Base-by-base conservation (phyloP, 1,140 invertebrate genomes). In the Homarus americanus region DNA sequence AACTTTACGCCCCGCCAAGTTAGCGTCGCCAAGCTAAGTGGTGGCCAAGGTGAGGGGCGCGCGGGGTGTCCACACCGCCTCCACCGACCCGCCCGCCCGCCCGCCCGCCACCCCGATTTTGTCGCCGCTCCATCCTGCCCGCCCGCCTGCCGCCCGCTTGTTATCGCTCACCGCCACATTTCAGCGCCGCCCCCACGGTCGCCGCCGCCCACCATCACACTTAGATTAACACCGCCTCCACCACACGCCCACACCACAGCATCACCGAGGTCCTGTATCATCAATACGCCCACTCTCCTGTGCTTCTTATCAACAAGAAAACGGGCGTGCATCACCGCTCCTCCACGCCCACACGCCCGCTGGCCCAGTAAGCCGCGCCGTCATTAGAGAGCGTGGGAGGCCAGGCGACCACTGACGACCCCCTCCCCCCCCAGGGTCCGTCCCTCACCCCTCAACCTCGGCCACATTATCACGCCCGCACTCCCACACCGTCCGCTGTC, bases 1-100 rank as follows among this genome's bases (percentile, higher is more conserved):
- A 85, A 85, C 69, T 72, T 85, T 85, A 41, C 83, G 69, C 20
- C 34, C 83, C 83, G 72, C 83, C 83, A 85, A 85, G 83, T 66
- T 73, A 36, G 83, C 83, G 83, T 85, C 83, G 83, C 83, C 69
- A 85, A 85, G 38, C 69, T 75, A 85, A 85, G 83, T 44, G 69
- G 36, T 5, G 28, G 83, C 83, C 40, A 85, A 85, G 83, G 66
- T 28, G 63, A 1, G 28, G 69, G 66, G 34, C 69, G 53, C 20
- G 28, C 38, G 69, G 83, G 83, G 38, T 75, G 83, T 85, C 83
- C 83, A 85, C 83, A 85, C 40, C 83, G 32, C 36, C 53, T 41
- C 63, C 53, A 58, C 32, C 53, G 53, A 66, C 38, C 66, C 66
- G 63, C 28, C 36, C 53, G 53, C 53, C 82, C 38, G 38, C 34